phyloP scores from a whole-genome alignment of 2,888 invertebrate genomes.

The Lymantria monacha region DNA sequence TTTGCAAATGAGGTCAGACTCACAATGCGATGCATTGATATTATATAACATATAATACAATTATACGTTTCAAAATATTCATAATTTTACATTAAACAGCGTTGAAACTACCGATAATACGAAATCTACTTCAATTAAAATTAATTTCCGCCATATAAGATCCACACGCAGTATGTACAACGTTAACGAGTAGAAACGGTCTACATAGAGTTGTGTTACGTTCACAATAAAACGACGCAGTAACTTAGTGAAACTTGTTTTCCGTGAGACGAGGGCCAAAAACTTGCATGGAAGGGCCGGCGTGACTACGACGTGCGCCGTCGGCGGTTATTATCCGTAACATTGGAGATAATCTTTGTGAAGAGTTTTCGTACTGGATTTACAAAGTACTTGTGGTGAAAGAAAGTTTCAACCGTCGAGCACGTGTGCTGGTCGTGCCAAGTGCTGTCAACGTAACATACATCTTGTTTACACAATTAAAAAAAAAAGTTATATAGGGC shows the following conservation, averaged over 20 bases:
- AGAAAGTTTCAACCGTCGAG: slow-evolving; percentile 9
- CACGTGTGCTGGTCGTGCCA: slow-evolving; percentile 8
- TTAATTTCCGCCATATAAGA: not conserved
- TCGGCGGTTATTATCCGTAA: slow-evolving; percentile 8
- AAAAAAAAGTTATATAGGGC: slow-evolving; percentile 14
- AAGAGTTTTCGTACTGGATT: slow-evolving; percentile 1
- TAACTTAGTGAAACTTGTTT: slow-evolving; percentile 52
- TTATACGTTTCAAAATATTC: slow-evolving; percentile 8
- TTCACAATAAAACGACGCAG: slow-evolving; percentile 22
- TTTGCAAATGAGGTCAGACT: slow-evolving; percentile 46
- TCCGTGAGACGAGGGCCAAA: slow-evolving; percentile 48
- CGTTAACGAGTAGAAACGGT: slow-evolving; percentile 4
- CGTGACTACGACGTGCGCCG: slow-evolving; percentile 1
- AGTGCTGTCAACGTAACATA: slow-evolving; percentile 23
- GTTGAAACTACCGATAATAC: not conserved
- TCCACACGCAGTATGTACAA: not conserved
- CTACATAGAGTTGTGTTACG: slow-evolving; percentile 27
- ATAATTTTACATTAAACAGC: not conserved
- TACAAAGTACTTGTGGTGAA: slow-evolving; percentile 3
- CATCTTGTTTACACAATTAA: slow-evolving; percentile 32
- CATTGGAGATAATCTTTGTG: slow-evolving; percentile 7
- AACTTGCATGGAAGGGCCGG: slow-evolving; percentile 41
- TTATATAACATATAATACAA: slow-evolving; percentile 31
- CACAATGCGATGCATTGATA: slow-evolving; percentile 34
- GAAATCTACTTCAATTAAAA: not conserved